A percentile compares a stretch with the other conserved stretches of the same genome.
These are phyloP conservation scores for Cryptoblepharus egeriae DNA, from an alignment of 2,797 vertebrate genomes.

Conservation along the genomic window DNA sequence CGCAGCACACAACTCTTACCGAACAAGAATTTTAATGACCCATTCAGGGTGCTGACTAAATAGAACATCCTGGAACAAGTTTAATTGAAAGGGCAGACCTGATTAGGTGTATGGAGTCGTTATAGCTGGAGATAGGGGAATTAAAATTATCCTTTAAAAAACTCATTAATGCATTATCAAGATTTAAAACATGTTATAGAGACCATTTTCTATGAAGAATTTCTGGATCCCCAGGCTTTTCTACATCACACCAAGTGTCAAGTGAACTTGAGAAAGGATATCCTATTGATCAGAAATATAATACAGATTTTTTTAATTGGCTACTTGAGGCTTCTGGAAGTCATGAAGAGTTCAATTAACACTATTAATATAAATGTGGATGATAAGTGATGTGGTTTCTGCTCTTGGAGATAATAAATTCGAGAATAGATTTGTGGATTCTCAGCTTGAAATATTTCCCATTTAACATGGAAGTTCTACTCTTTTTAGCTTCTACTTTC, in stretches of 20 bases:
- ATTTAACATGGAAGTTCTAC: slow-evolving; percentile 36
- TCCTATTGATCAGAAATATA: slow-evolving; percentile 50
- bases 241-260: slow-evolving; percentile 55
- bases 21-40: slow-evolving; percentile 85
- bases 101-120: slow-evolving; percentile 81
- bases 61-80: slow-evolving; percentile 77
- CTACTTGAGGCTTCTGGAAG: slow-evolving; percentile 54
- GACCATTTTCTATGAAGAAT: slow-evolving; percentile 66
- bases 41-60: slow-evolving; percentile 82
- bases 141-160: slow-evolving; percentile 83
- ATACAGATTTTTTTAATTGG: slow-evolving; percentile 50
- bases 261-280: slow-evolving; percentile 62
- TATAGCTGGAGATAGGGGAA: slow-evolving; percentile 79
- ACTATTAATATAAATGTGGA: slow-evolving; percentile 30
- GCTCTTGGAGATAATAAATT: slow-evolving; percentile 52
- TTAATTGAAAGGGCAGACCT: slow-evolving; percentile 86
- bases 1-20: slow-evolving; percentile 78
- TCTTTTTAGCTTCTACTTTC: background rate
- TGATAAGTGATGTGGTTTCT: slow-evolving; percentile 51
- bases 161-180: slow-evolving; percentile 83
- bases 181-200: slow-evolving; percentile 82
- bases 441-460: slow-evolving; percentile 1
- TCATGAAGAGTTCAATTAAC: slow-evolving; percentile 42
- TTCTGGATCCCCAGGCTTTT: slow-evolving; percentile 56
- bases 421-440: slow-evolving; percentile 46